Evolutionary conservation across 2,797 vertebrate species (phyloP).

Genomic region (Cryptoprocta ferox): DNA sequence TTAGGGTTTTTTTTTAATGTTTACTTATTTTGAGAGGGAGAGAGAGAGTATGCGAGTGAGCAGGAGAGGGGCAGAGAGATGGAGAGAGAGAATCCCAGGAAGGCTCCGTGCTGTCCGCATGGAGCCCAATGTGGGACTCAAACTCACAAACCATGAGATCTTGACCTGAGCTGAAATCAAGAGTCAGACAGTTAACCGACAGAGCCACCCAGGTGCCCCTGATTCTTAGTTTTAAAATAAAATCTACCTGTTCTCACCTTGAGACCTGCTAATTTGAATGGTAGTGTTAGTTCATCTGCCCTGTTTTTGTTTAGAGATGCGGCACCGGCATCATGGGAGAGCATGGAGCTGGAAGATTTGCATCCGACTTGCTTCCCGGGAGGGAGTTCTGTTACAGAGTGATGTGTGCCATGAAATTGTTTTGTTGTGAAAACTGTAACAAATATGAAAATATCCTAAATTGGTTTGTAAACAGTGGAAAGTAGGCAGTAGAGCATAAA

Average conservation of each 20-base stretch:
- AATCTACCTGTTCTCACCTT: not conserved
- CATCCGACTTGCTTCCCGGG: not conserved
- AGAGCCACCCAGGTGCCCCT: too few relatives aligned
- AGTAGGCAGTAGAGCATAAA: conserved; percentile 44
- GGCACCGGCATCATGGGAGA: not conserved
- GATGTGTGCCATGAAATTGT: not conserved
- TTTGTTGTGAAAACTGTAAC: conserved; percentile 41
- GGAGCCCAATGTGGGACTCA: too few relatives aligned
- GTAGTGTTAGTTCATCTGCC: not conserved
- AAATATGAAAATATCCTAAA: conserved; percentile 39
- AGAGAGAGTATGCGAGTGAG: too few relatives aligned
- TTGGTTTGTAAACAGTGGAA: conserved; percentile 54
- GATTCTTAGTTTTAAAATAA: conserved; percentile 29
- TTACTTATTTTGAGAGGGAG: too few relatives aligned
- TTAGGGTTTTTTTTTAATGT: not conserved
- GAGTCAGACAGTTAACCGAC: too few relatives aligned
- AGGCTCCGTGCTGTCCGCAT: too few relatives aligned
- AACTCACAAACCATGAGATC: too few relatives aligned
- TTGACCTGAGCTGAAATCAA: too few relatives aligned
- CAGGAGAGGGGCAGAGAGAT: too few relatives aligned
- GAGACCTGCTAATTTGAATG: not conserved
- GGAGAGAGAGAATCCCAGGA: too few relatives aligned
- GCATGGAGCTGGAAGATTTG: not conserved
- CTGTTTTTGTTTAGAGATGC: not conserved
- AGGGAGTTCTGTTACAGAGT: not conserved